phyloP scores from a whole-genome alignment of 1,140 invertebrate genomes.

The Daktulosphaira vitifoliae region DNA sequence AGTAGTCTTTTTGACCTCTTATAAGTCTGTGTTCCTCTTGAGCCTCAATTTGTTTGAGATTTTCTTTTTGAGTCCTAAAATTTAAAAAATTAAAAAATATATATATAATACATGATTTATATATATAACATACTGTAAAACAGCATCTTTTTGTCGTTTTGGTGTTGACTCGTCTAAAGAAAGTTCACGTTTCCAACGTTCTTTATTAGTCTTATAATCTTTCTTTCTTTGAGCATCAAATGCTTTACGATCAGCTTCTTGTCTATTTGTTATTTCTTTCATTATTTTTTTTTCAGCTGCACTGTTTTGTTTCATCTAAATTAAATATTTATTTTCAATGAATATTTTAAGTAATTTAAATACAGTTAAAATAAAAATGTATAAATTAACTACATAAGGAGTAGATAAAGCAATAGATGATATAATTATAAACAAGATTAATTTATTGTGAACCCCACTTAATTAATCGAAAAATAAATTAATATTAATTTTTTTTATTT shows the following conservation, averaged over 20 bases:
- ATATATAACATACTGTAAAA: constrained; percentile 56
- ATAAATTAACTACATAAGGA: too few species aligned
- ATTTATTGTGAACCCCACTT: too few species aligned
- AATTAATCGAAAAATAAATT: too few species aligned
- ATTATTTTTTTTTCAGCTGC: constrained; percentile 84
- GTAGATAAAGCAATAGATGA: too few species aligned
- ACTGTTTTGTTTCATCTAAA: constrained; percentile 69
- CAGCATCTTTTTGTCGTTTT: constrained; percentile 83
- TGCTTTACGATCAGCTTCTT: constrained; percentile 81
- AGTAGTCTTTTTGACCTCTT: constrained; percentile 78
- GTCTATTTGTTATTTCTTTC: constrained; percentile 81
- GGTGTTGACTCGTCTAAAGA: constrained; percentile 84
- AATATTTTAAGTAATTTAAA: neutral
- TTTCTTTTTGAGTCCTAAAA: constrained; percentile 71
- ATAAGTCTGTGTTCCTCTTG: constrained; percentile 80
- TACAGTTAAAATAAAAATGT: too few species aligned
- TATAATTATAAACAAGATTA: too few species aligned
- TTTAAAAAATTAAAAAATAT: neutral
- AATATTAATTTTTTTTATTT: too few species aligned
- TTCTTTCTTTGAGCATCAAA: constrained; percentile 89
- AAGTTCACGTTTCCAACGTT: constrained; percentile 88
- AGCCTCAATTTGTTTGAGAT: constrained; percentile 80
- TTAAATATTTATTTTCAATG: constrained; percentile 10
- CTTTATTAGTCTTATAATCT: constrained; percentile 97
- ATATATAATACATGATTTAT: neutral